Evolutionary conservation across 2,888 invertebrate genomes (phyloP).

Genomic region (Acleris holmiana): DNA sequence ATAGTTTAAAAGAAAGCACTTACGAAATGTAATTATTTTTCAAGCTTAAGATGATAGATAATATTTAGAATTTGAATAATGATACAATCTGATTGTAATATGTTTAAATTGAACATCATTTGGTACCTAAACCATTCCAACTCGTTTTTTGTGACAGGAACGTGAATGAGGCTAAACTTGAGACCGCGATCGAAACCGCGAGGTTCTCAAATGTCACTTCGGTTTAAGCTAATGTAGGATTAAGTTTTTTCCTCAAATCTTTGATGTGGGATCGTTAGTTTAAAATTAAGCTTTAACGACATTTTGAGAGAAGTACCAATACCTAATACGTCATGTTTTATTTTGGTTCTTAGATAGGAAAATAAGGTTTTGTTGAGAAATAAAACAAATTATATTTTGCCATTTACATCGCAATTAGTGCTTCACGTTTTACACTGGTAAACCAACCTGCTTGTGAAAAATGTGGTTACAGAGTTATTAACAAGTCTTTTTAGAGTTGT

Average conservation of each 20-base stretch:
- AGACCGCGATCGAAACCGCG: conserved; percentile 20
- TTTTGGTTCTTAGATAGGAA: neutral
- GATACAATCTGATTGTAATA: neutral
- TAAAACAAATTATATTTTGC: no score
- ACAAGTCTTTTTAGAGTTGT: no score
- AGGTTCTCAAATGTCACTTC: conserved; percentile 34
- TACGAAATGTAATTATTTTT: conserved; percentile 22
- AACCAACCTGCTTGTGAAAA: no score
- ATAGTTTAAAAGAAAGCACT: conserved; percentile 35
- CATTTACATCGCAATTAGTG: no score
- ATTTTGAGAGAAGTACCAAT: conserved; percentile 8
- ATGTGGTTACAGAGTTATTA: no score
- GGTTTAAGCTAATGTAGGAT: conserved; percentile 29
- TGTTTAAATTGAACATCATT: conserved; percentile 3
- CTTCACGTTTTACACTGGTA: no score
- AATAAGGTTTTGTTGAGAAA: neutral
- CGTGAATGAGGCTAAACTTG: conserved; percentile 6
- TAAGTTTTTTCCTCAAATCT: conserved; percentile 35
- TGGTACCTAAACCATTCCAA: conserved; percentile 5
- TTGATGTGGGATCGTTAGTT: conserved; percentile 18
- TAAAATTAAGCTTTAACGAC: conserved; percentile 29
- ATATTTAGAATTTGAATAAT: conserved; percentile 3
- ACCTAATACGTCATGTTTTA: conserved; percentile 1
- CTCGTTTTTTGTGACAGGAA: conserved; percentile 18
- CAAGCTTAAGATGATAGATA: conserved; percentile 18